phyloP scores from a whole-genome alignment of 1,140 invertebrate species.

The Rhynchophorus ferrugineus region DNA sequence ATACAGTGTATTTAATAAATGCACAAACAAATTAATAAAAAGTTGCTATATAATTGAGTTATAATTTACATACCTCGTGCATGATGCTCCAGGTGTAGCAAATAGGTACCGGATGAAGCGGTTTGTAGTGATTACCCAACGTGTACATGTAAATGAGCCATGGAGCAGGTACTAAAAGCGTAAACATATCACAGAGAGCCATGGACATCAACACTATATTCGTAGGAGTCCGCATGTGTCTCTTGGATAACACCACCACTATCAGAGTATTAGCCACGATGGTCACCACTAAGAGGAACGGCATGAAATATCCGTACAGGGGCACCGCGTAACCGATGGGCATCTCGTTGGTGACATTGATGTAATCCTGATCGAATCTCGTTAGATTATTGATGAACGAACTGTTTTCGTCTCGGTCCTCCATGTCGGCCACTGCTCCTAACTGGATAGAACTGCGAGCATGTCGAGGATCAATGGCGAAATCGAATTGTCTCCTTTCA shows the following conservation, averaged over 20 bases:
- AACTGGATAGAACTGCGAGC: background rate
- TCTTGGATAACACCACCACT: slow-evolving; percentile 65
- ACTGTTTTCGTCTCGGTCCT: background rate
- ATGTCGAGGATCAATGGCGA: background rate
- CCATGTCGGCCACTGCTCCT: background rate
- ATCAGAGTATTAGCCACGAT: slow-evolving; percentile 87
- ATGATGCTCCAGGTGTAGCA: slow-evolving; percentile 74
- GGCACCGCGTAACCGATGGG: slow-evolving; percentile 61
- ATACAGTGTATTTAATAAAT: no score
- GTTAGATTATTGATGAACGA: no score
- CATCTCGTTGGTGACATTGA: slow-evolving; percentile 58
- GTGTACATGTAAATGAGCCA: slow-evolving; percentile 88
- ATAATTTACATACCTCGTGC: slow-evolving; percentile 57
- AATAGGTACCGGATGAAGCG: slow-evolving; percentile 59
- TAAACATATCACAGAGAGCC: slow-evolving; percentile 90
- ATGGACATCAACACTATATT: slow-evolving; percentile 83
- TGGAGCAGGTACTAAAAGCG: slow-evolving; percentile 72
- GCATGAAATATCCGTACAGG: slow-evolving; percentile 72
- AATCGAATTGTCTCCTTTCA: no score
- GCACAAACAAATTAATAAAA: no score
- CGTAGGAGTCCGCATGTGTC: slow-evolving; percentile 75
- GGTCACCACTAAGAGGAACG: slow-evolving; percentile 77
- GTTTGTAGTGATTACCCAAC: slow-evolving; percentile 74
- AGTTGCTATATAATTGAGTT: background rate
- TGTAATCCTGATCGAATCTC: slow-evolving; percentile 2